Base-by-base conservation (phyloP, 2,797 vertebrate genomes). In the Meriones psammophilus region DNA sequence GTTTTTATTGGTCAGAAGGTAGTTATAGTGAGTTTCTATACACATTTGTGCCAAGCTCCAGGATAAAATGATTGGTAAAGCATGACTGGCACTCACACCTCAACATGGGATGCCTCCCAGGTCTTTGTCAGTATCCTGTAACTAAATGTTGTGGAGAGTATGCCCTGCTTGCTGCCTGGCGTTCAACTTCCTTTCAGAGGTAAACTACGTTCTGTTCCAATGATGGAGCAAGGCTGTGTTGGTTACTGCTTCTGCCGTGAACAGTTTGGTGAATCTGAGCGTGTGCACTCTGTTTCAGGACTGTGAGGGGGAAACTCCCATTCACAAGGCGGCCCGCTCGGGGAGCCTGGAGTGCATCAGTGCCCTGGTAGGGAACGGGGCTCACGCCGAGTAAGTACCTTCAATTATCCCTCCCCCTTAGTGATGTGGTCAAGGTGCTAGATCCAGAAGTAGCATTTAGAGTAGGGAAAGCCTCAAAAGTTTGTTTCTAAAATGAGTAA, bases 251-350 rank as follows among this genome's bases (percentile, higher is more conserved):
- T 81, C 13, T 30, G n/a, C 33, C 7, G 36, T 2, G 4, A 6
- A 10, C 5, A 14, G 3, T 50, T n/a, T 39, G 22, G 33, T 3
- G 8, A 88, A 15, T 50, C 81, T 94, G 42, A 95, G 64, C 36
- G 0, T 79, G 22, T 80, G 22, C 97, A 97, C 92, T 98, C 74
- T 97, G 96, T 98, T 98, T 36, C 98, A 99, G 99, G 99, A 99
- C 98, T 99, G 99, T 98, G 99, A 99, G 95, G 99, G 99, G 74
- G 99, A 99, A 98, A 99, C 99, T 97, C 99, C 99, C 92, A 98
- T 99, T 97, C 99, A 99, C 98, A 99, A 99, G 98, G 99, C 99
- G 20, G 99, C 99, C 97, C 99, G 99, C 28, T 99, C 99, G 96
- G 99, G 99, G 98, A 99, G 99, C 98, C 98, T 99, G 98, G 99